A percentile compares a stretch with the other conserved stretches of the same genome.
Conservation (phyloP, 2,888 invertebrate genomes). For the Caenorhabditis virilis region DNA sequence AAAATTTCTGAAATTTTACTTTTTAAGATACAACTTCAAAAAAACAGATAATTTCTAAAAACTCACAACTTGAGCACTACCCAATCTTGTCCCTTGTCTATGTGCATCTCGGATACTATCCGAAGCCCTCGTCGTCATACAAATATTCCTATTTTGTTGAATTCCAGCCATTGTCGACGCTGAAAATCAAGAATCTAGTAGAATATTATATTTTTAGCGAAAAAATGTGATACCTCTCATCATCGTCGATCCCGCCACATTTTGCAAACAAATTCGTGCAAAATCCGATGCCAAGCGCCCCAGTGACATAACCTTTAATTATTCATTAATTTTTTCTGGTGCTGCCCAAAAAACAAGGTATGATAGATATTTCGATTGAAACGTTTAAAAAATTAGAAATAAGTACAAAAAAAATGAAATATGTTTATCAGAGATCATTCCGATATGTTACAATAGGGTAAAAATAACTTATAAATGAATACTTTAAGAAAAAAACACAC, state of each 20-base stretch:
- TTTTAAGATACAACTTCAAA: no score
- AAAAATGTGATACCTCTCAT: no score
- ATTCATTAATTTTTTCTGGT: no score
- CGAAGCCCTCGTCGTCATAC: neutral
- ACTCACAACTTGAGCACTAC: constrained; percentile 10
- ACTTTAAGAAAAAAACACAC: no score
- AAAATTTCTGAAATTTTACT: neutral
- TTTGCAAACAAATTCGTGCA: no score
- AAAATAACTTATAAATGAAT: neutral
- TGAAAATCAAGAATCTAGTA: neutral
- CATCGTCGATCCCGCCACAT: no score
- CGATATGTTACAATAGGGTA: neutral
- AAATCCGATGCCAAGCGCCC: no score
- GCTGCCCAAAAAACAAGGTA: neutral
- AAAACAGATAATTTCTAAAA: constrained; percentile 4
- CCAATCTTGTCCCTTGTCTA: constrained; percentile 48
- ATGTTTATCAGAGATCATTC: neutral
- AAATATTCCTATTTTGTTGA: constrained; percentile 6
- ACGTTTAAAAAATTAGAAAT: no score
- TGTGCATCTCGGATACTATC: constrained; percentile 58
- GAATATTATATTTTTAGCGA: no score
- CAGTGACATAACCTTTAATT: no score
- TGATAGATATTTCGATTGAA: no score
- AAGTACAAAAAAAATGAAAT: neutral
- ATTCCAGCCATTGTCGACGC: neutral